Percentiles rank a stretch among this genome's conserved stretches.
Evolutionary conservation across 2,113 vertebrate genomes (phyloP).

Genomic region (Cisticola juncidis): DNA sequence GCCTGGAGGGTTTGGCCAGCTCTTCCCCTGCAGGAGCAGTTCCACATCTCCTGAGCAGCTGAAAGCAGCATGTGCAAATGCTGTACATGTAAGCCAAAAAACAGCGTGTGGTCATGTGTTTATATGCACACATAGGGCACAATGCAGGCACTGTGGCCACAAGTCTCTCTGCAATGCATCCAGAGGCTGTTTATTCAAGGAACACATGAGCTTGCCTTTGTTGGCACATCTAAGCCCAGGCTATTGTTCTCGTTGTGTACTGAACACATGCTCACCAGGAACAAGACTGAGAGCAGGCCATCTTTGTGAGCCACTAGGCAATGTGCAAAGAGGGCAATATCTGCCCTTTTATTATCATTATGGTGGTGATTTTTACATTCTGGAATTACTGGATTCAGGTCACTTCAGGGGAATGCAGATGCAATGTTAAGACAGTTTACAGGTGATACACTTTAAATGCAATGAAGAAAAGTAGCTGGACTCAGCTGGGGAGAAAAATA

Average conservation of each 20-base stretch:
- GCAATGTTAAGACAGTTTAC: not conserved
- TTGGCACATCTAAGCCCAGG: not conserved
- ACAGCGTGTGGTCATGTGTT: not conserved
- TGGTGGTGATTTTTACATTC: not conserved
- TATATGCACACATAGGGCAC: not conserved
- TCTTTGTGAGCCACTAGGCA: not conserved
- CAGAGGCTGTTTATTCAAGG: not conserved
- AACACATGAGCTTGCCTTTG: not conserved
- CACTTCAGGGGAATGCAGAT: not conserved
- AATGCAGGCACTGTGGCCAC: not conserved
- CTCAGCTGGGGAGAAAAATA: not conserved
- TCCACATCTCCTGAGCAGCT: not conserved
- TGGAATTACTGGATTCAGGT: not conserved
- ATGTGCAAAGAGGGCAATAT: not conserved
- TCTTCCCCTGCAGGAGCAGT: not conserved
- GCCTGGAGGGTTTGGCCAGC: not conserved
- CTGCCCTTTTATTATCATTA: not conserved
- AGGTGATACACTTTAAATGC: rapidly evolving
- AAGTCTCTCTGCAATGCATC: not conserved
- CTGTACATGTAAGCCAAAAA: not conserved
- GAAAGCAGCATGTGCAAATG: not conserved
- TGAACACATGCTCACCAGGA: not conserved
- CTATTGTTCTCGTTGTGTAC: not conserved
- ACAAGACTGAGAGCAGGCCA: not conserved
- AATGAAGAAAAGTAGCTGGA: not conserved